phyloP scores from a whole-genome alignment of 2,797 vertebrate genomes.

The Acipenser ruthenus region DNA sequence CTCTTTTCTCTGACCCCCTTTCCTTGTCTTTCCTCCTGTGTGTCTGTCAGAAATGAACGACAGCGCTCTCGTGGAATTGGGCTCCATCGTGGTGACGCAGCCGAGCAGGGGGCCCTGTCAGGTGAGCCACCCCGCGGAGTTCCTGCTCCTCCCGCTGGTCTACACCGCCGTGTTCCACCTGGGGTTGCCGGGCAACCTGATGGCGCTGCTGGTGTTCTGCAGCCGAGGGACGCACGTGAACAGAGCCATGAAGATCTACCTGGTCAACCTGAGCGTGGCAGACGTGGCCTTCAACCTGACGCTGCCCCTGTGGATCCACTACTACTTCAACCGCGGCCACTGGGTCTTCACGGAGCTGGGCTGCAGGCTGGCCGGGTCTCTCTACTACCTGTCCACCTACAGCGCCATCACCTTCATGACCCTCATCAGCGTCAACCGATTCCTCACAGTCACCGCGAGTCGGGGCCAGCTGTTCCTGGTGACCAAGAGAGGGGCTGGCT shows the following conservation, averaged over 20 bases:
- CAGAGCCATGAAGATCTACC: conserved; percentile 45
- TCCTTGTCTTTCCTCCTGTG: no score
- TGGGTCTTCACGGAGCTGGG: conserved; percentile 35
- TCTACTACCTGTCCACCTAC: conserved; percentile 42
- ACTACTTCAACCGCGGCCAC: conserved; percentile 36
- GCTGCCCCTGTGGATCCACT: conserved; percentile 44
- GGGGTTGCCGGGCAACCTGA: conserved; percentile 41
- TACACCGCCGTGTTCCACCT: conserved; percentile 41
- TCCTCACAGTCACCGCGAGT: conserved; percentile 18
- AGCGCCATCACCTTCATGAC: conserved; percentile 40
- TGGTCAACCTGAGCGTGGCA: conserved; percentile 43
- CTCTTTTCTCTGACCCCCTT: no score
- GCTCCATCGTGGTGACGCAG: not conserved
- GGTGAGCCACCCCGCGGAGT: conserved; percentile 25
- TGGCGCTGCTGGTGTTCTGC: conserved; percentile 35
- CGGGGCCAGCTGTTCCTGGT: conserved; percentile 20
- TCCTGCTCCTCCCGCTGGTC: conserved; percentile 23
- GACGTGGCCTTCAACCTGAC: conserved; percentile 48
- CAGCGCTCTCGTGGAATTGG: no score
- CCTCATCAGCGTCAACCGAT: conserved; percentile 39
- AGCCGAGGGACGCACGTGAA: conserved; percentile 27
- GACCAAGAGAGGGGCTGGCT: not conserved
- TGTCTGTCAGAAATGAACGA: no score
- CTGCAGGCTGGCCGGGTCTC: conserved; percentile 30
- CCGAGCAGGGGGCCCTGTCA: not conserved